Evolutionary conservation across 1,140 invertebrate genomes (phyloP).

Genomic region (Heliothis subflexa): DNA sequence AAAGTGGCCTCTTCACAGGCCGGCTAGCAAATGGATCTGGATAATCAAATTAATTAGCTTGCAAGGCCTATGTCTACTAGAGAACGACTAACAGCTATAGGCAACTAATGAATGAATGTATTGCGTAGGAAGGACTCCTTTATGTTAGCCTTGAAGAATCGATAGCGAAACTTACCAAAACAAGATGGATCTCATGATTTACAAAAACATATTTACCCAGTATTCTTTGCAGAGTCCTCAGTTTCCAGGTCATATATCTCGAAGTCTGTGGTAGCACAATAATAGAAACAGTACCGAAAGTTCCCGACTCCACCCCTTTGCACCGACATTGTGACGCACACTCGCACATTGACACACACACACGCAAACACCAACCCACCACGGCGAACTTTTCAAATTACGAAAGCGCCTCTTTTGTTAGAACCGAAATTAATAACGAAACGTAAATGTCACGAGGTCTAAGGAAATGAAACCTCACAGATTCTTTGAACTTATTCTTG

Average conservation of each 20-base stretch:
- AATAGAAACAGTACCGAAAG: slow-evolving; percentile 75
- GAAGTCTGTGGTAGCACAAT: slow-evolving; percentile 70
- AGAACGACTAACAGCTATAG: too few species aligned
- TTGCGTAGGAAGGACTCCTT: too few species aligned
- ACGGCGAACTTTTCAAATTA: background rate
- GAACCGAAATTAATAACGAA: background rate
- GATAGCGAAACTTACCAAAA: too few species aligned
- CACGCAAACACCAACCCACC: background rate
- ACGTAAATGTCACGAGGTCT: background rate
- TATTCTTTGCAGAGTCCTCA: slow-evolving; percentile 51
- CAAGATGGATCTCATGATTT: background rate
- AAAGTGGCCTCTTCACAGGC: too few species aligned
- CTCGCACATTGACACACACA: slow-evolving; percentile 55
- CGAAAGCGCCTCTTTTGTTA: background rate
- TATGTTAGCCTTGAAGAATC: too few species aligned
- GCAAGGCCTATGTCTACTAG: too few species aligned
- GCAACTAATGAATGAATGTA: too few species aligned
- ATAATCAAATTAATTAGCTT: too few species aligned
- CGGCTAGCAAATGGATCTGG: too few species aligned
- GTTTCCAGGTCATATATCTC: slow-evolving; percentile 79
- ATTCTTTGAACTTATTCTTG: background rate
- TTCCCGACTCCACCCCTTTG: slow-evolving; percentile 65
- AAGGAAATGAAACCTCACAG: background rate
- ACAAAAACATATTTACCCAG: slow-evolving; percentile 41
- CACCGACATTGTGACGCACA: slow-evolving; percentile 55